A percentile compares a stretch with the other conserved stretches of the same genome.
These are phyloP conservation scores for Nemurella pictetii DNA, from an alignment of 2,888 invertebrate genomes.

Conservation along the genomic window DNA sequence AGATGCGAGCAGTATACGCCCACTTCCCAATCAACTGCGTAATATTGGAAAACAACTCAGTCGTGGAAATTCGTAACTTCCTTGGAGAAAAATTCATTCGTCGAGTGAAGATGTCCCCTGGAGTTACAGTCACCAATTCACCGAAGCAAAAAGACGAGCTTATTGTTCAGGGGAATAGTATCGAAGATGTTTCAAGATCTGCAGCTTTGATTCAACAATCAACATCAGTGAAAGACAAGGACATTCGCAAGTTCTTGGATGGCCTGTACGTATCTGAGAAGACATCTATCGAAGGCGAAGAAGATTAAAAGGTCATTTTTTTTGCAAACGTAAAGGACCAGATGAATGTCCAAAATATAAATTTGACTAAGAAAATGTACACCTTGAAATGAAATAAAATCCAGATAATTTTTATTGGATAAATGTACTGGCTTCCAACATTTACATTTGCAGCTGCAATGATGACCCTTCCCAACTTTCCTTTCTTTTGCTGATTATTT, in stretches of 20 bases:
- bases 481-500: no score
- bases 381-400: conserved; percentile 2
- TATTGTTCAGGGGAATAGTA: conserved; percentile 91
- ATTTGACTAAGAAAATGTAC: conserved; percentile 16
- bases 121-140: conserved; percentile 91
- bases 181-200: conserved; percentile 98
- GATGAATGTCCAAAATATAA: neutral
- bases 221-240: conserved; percentile 98
- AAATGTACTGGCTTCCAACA: neutral
- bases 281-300: conserved; percentile 85
- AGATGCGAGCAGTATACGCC: conserved; percentile 99
- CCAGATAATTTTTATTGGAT: neutral
- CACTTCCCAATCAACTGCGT: conserved; percentile 99
- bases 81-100: conserved; percentile 98
- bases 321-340: neutral
- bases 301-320: conserved; percentile 47
- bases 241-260: conserved; percentile 99
- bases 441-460: neutral
- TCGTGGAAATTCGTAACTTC: conserved; percentile 98
- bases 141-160: conserved; percentile 97
- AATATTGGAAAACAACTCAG: conserved; percentile 68
- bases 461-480: no score
- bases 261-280: conserved; percentile 99
- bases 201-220: conserved; percentile 99
- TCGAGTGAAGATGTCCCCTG: conserved; percentile 91